Evolutionary conservation across 53 echinoderm and acorn worm genomes (phyloP), one percentile per base, ranked within the genome.

Genomic region (Henricia sp.): DNA sequence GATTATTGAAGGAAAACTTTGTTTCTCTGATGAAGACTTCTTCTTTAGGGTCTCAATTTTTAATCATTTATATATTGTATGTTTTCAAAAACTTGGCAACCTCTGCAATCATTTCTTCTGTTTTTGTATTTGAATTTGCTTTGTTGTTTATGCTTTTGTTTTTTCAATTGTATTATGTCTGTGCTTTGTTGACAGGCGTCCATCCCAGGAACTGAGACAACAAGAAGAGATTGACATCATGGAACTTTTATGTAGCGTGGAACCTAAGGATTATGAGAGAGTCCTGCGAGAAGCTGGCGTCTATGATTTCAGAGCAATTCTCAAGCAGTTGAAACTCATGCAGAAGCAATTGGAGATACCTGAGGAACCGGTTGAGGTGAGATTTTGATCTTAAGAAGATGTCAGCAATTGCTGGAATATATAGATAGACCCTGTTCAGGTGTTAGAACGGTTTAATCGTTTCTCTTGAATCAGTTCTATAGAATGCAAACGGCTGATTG

Each of bases 271-370:
- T 32, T 97, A 94, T 52, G 97, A 97, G 64, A 84, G 51, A 14
- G 80, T 94, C 14, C 82, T 97, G 23, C 92, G 67, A 54, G 58
- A 92, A 71, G 92, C 90, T 67, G 94, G 97, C 44, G 84, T 97
- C 84, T 90, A 50, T 72, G 97, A 97, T 37, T 96, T 97, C 90
- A 74, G 97, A 23, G 90, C 88, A 43, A 97, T 97, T 66, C 88
- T 97, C 41, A 97, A 92, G 70, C 88, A 88, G 20, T 67, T 91
- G 51, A 85, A 95, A 55, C 74, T 73, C 80, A 93, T 95, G 93
- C 64, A 86, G 4, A 82, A 94, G 50, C 35, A 91, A 13, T n/a
- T 46, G 85, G 50, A 80, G 28, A 71, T 71, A 17, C 19, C 39
- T 1, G 74, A 85, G 74, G 73, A 73, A 48, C 85, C 85, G 43